These are phyloP conservation scores for Xanthia icteritia DNA, from an alignment of 2,888 invertebrate species.

Conservation along the genomic window DNA sequence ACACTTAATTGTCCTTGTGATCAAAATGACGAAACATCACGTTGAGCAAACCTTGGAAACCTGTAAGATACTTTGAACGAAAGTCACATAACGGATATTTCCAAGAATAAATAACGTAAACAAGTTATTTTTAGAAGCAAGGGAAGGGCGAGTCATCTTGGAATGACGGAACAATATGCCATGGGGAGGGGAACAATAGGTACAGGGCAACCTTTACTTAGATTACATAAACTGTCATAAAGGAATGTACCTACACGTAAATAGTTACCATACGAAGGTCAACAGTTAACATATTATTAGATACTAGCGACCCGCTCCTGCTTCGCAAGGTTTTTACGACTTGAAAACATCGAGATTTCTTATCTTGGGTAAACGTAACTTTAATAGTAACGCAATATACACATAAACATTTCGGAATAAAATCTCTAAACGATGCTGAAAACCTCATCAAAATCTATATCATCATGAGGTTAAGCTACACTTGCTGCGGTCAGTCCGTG, in stretches of 20 bases:
- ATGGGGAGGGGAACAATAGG: conserved; percentile 5
- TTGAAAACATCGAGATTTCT: too few relatives aligned
- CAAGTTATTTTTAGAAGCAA: conserved; percentile 35
- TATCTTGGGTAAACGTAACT: too few relatives aligned
- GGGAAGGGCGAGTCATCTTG: conserved; percentile 24
- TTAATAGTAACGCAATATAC: too few relatives aligned
- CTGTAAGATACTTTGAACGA: background rate
- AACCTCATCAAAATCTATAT: too few relatives aligned
- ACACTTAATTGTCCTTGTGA: background rate
- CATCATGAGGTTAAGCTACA: too few relatives aligned
- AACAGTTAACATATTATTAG: too few relatives aligned
- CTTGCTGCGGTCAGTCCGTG: too few relatives aligned
- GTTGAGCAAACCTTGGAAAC: background rate
- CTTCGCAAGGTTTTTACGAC: too few relatives aligned
- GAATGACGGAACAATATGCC: conserved; percentile 20
- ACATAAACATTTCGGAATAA: too few relatives aligned
- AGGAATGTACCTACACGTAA: background rate
- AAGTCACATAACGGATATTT: background rate
- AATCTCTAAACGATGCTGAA: too few relatives aligned
- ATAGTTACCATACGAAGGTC: background rate
- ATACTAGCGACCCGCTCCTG: too few relatives aligned
- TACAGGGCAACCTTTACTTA: conserved; percentile 14
- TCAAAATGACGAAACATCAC: background rate
- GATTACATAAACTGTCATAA: background rate
- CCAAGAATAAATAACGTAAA: conserved; percentile 16